Conservation (phyloP, 2,888 invertebrate genomes). For the Rhingia rostrata region DNA sequence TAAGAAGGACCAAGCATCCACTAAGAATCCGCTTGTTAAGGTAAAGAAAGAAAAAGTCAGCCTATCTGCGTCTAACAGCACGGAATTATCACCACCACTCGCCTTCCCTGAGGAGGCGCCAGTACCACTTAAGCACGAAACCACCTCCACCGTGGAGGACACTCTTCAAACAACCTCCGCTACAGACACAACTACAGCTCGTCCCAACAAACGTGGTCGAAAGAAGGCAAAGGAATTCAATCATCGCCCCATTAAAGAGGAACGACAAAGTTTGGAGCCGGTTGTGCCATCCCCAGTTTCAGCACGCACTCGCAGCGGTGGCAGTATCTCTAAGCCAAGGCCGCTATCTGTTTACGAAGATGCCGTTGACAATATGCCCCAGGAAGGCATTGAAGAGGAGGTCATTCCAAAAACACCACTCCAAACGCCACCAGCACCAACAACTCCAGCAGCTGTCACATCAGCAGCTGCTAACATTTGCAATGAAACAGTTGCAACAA, state of each 20-base stretch:
- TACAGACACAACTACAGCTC: slow-evolving; percentile 31
- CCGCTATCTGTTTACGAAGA: slow-evolving; percentile 83
- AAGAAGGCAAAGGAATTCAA: slow-evolving; percentile 77
- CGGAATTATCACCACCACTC: slow-evolving; percentile 5
- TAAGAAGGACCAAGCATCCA: slow-evolving; percentile 21
- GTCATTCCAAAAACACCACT: neutral
- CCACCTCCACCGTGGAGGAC: slow-evolving; percentile 74
- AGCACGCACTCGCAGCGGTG: slow-evolving; percentile 78
- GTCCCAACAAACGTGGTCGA: slow-evolving; percentile 75
- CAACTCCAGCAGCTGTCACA: slow-evolving; percentile 20
- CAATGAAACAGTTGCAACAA: slow-evolving; percentile 75
- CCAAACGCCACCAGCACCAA: slow-evolving; percentile 10
- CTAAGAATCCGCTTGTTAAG: slow-evolving; percentile 27
- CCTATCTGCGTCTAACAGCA: neutral
- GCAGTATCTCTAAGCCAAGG: slow-evolving; percentile 73
- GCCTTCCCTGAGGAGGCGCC: slow-evolving; percentile 45
- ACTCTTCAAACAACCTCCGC: slow-evolving; percentile 60
- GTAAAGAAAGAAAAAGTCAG: slow-evolving; percentile 57
- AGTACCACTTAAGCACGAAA: slow-evolving; percentile 56
- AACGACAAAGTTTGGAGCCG: slow-evolving; percentile 78
- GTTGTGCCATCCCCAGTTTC: slow-evolving; percentile 76
- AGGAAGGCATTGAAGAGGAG: slow-evolving; percentile 23
- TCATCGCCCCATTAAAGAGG: slow-evolving; percentile 80
- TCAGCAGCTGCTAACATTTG: slow-evolving; percentile 10
- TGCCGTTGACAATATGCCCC: slow-evolving; percentile 78